Evolutionary conservation across 2,888 invertebrate species (phyloP).

Genomic region (Muschampia plurimacula): DNA sequence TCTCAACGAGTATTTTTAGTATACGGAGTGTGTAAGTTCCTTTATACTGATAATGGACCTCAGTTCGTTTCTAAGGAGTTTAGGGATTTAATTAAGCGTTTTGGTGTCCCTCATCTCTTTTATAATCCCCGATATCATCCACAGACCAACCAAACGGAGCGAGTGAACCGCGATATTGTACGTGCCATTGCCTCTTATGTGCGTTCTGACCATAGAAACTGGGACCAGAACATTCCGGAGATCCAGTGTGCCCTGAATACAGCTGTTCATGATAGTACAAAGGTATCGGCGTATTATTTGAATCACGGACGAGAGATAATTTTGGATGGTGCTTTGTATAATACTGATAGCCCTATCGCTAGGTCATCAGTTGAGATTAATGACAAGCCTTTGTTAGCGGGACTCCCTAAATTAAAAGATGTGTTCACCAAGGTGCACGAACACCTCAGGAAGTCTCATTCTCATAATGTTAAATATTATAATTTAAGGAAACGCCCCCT

Average conservation of each 20-base stretch:
- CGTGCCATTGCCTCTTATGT: conserved; percentile 5
- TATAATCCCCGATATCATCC: conserved; percentile 4
- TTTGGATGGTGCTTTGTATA: neutral
- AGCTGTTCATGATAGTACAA: neutral
- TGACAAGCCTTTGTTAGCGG: neutral
- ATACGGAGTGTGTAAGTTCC: conserved; percentile 1
- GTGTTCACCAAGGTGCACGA: neutral
- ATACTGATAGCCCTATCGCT: neutral
- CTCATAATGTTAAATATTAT: conserved; percentile 7
- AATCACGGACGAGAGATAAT: neutral
- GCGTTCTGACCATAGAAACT: neutral
- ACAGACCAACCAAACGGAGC: neutral
- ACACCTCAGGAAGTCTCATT: conserved; percentile 50
- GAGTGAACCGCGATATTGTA: neutral
- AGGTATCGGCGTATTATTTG: conserved; percentile 6
- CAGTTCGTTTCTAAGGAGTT: neutral
- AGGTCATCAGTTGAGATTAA: neutral
- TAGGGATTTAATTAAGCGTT: conserved; percentile 1
- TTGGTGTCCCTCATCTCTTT: conserved; percentile 1
- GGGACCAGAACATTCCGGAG: conserved; percentile 26
- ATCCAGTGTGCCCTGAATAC: conserved; percentile 24
- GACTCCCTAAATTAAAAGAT: neutral
- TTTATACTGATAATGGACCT: conserved; percentile 7
- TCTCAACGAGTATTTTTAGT: neutral
- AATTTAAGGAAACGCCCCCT: neutral